A percentile compares a stretch with the other conserved stretches of the same genome.
Conservation (phyloP, 2,113 vertebrate species). For the Pholis gunnellus region DNA sequence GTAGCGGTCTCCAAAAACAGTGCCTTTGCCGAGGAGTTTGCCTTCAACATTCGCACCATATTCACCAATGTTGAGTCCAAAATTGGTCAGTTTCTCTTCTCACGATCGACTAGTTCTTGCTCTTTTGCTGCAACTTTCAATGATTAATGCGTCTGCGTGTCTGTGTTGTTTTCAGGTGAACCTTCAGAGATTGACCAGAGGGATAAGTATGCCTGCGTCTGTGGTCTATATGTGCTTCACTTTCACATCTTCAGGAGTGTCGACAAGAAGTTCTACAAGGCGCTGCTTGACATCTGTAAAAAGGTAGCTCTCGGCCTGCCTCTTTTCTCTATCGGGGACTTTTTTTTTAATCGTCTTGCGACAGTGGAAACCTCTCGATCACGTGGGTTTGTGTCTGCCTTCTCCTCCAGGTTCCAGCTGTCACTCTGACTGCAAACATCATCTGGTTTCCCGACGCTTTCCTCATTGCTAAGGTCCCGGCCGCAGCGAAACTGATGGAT, state of each 20-base stretch:
- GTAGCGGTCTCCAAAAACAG: conserved; percentile 93
- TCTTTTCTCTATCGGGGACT: not conserved
- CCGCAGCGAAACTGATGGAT: conserved; percentile 94
- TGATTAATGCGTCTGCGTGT: conserved; percentile 6
- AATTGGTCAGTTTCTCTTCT: conserved; percentile 85
- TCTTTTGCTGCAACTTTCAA: not conserved
- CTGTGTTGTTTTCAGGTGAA: conserved; percentile 85
- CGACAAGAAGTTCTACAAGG: conserved; percentile 97
- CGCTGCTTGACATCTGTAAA: conserved; percentile 95
- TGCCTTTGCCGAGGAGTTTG: conserved; percentile 96
- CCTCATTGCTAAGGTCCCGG: conserved; percentile 90
- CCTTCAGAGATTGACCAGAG: conserved; percentile 98
- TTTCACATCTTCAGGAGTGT: conserved; percentile 96
- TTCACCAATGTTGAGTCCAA: conserved; percentile 94
- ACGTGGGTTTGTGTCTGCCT: not conserved
- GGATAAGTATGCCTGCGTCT: conserved; percentile 93
- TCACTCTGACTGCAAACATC: conserved; percentile 96
- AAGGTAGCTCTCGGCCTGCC: conserved; percentile 83
- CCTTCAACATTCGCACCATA: conserved; percentile 91
- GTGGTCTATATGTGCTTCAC: conserved; percentile 94
- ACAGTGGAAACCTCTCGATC: not conserved
- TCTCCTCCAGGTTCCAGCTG: conserved; percentile 89
- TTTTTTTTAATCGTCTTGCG: not conserved
- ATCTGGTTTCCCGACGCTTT: conserved; percentile 98
- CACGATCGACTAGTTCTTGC: not conserved